Evolutionary conservation across 2,113 vertebrate genomes (phyloP), one percentile per base, ranked within the genome.

Genomic region (Leptodactylus fuscus): DNA sequence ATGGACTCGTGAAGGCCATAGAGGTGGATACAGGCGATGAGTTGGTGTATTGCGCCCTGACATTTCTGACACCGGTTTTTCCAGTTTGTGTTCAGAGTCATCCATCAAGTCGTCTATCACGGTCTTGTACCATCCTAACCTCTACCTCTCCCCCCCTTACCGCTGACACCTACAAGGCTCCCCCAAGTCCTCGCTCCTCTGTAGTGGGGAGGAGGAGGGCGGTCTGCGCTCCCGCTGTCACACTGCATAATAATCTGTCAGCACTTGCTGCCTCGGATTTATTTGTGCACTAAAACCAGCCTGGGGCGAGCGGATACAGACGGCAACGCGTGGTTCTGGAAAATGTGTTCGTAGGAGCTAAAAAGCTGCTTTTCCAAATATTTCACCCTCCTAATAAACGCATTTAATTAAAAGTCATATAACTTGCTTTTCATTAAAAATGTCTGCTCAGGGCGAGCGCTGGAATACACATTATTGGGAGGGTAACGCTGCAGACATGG

Each of bases 371-470:
- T 89, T 92, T 92, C 91, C 91, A 91, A 93, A 90, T 88, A 91
- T 89, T 92, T 93, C 95, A 89, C 91, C 90, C 91, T 91, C 92
- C 93, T 93, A 94, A 95, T 94, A 94, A 94, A 92, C 78, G 92
- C 91, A 90, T 94, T 94, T 95, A 94, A 96, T 95, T 95, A 95
- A 95, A 85, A 95, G 93, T 92, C 93, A 89, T 94, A 95, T 93
- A 93, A 93, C 92, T 94, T 90, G 89, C 88, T 87, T 91, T 89
- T 93, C 92, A 88, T 91, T 87, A 65, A 62, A 85, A 73, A 29
- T 27, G 38, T 76, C 82, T 74, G 65, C 48, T 27, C 32, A 27
- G 81, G 12, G 70, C 16, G 34, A 55, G 5, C 27, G 58, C 83
- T 55, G 83, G 60, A 69, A 78, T 51, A 32, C 75, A 69, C 12